Evolutionary conservation across 2,113 vertebrate species (phyloP), one percentile per base, ranked within the genome.

Genomic region (Accipiter virgatus): DNA sequence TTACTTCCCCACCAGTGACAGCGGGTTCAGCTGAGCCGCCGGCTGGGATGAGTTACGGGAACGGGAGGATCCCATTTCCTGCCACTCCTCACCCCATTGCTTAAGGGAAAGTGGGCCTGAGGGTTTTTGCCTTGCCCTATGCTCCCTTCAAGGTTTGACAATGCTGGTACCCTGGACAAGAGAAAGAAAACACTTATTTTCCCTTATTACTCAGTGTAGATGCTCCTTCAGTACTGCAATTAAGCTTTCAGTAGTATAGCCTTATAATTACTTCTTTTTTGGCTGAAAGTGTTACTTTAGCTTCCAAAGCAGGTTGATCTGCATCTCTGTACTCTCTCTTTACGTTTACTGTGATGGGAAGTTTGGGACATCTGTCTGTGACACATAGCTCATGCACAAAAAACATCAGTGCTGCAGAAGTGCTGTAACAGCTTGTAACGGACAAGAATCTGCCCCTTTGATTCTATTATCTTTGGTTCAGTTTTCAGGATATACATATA

Each of bases 1-100:
- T 92, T 59, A 90, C 82, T 95, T 96, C 82, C 96, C 75, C 85
- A 47, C 56, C 29, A 63, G 58, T 72, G 90, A 19, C 80, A 93
- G 18, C 0, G 27, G 34, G 43, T 55, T 92, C 74, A 88, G 47
- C 59, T 77, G 59, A 74, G 75, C 63, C 0, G 0, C 58, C 32
- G 42, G 56, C 38, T 45, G 36, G 70, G 75, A 40, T 81, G 66
- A 83, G 21, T 92, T 94, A 87, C 0, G 0, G 87, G 79, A 93
- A 88, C 8, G 73, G 88, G 38, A 95, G 63, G 45, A 86, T 40
- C 32, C 53, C 29, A 5, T 73, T 90, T 96, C 91, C 93, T 38
- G 29, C 20, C 62, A 25, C 40, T 85, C 62, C 45, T 67, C 82
- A 34, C 19, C 67, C 74, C 26, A 17, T 36, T 82, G 74, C 96